Percentiles rank a stretch among this genome's conserved stretches.
Conservation (phyloP, 2,797 vertebrate species). For the Ambastaia sidthimunki region DNA sequence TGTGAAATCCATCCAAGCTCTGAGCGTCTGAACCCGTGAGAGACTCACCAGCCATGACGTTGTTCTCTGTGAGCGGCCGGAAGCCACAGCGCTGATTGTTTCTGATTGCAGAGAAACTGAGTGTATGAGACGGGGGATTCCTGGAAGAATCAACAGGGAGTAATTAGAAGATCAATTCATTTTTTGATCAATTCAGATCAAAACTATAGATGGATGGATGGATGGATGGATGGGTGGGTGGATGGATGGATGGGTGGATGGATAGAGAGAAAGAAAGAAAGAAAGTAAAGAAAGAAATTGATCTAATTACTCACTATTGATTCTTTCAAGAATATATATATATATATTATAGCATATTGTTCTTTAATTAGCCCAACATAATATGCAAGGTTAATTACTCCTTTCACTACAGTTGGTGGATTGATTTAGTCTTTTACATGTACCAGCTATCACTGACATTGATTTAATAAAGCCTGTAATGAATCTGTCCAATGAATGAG, state of each 20-base stretch:
- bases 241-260: too few species aligned
- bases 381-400: slow-evolving; percentile 13
- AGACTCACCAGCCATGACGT: slow-evolving; percentile 43
- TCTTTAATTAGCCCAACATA: neutral
- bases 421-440: slow-evolving; percentile 23
- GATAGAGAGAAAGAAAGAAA: too few species aligned
- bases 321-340: too few species aligned
- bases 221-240: too few species aligned
- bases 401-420: neutral
- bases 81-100: slow-evolving; percentile 33
- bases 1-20: slow-evolving; percentile 37
- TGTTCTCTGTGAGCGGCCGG: slow-evolving; percentile 32
- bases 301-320: too few species aligned
- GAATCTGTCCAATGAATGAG: slow-evolving; percentile 20
- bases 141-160: neutral
- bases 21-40: slow-evolving; percentile 30
- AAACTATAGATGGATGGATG: too few species aligned
- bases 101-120: slow-evolving; percentile 10
- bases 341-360: slow-evolving; percentile 10
- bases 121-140: slow-evolving; percentile 11
- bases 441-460: slow-evolving; percentile 17
- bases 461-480: slow-evolving; percentile 13
- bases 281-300: neutral
- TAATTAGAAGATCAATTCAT: neutral
- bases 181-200: too few species aligned